Conservation (phyloP, 1,140 invertebrate genomes). For the Caerostris extrusa region DNA sequence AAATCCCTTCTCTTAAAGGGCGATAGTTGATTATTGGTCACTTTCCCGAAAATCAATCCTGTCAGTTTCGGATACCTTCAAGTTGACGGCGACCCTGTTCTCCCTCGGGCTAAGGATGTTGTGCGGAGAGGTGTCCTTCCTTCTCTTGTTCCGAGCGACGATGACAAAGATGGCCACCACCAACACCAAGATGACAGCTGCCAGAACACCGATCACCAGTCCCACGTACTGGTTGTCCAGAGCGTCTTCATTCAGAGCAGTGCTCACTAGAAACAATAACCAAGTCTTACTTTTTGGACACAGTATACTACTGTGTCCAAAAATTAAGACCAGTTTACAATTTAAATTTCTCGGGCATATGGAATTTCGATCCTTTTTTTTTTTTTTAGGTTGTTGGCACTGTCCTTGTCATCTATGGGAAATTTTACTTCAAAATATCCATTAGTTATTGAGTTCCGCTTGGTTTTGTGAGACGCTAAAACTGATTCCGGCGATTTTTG, state of each 20-base stretch:
- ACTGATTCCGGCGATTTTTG: too few species aligned
- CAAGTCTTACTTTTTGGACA: too few species aligned
- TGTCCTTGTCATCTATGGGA: too few species aligned
- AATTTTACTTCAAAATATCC: too few species aligned
- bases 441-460: too few species aligned
- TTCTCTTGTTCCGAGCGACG: conserved; percentile 87
- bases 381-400: too few species aligned
- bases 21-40: background rate
- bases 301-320: too few species aligned
- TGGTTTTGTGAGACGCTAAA: too few species aligned
- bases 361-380: too few species aligned
- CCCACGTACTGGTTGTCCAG: conserved; percentile 86
- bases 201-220: conserved; percentile 89
- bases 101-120: conserved; percentile 86
- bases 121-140: conserved; percentile 89
- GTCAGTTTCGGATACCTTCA: conserved; percentile 83
- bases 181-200: conserved; percentile 87
- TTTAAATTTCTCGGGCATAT: too few species aligned
- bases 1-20: background rate
- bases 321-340: too few species aligned
- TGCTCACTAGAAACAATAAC: conserved; percentile 83
- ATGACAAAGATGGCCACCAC: conserved; percentile 89
- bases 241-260: conserved; percentile 84
- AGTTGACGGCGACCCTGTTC: conserved; percentile 85
- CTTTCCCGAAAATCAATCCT: background rate